Base-by-base conservation (phyloP, 2,797 vertebrate species). In the Benthosema pterotum region DNA sequence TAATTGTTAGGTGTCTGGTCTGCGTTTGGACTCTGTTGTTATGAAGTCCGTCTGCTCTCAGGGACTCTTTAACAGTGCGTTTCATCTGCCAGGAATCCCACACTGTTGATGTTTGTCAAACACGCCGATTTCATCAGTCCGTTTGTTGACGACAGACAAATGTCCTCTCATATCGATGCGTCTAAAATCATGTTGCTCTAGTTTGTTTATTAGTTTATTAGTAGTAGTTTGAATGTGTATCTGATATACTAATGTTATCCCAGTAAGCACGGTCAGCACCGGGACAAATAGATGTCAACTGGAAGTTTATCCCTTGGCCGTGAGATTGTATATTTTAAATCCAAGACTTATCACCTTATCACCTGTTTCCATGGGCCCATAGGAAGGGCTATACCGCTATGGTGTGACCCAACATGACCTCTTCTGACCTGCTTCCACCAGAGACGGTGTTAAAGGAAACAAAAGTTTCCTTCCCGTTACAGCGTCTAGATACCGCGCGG, bases 381-480 rank as follows among this genome's bases (percentile, higher is more conserved):
- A 60, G 69, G 70, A 75, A 70, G 66, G 42, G 64, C 71, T 59
- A n/a, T n/a, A 25, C 22, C 22, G 22, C 22, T 25, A 22, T 22
- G 47, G 13, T 16, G 63, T 4, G 8, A 32, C 69, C 80, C 77
- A 25, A 49, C 14, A 11, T 80, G 72, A 84, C 78, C 76, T 74
- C 52, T 38, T 3, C n/a, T 69, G 66, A 11, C 72, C 70, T 71
- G 63, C 52, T 63, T 79, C 61, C 64, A 63, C n/a, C 0, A 76
- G 82, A 85, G 85, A 78, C 75, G 70, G 61, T 14, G 0, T 62
- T 60, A 43, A 54, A 67, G 67, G 74, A 74, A 82, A 82, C 63
- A 71, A 0, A 2, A 48, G 17, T 47, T 79, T 75, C 73, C 72
- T 52, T 72, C 69, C 67, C 22, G 68, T 48, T 0, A 3, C 14